These are phyloP conservation scores for Saccostrea echinata DNA, from an alignment of 1,140 invertebrate genomes.

Conservation along the genomic window DNA sequence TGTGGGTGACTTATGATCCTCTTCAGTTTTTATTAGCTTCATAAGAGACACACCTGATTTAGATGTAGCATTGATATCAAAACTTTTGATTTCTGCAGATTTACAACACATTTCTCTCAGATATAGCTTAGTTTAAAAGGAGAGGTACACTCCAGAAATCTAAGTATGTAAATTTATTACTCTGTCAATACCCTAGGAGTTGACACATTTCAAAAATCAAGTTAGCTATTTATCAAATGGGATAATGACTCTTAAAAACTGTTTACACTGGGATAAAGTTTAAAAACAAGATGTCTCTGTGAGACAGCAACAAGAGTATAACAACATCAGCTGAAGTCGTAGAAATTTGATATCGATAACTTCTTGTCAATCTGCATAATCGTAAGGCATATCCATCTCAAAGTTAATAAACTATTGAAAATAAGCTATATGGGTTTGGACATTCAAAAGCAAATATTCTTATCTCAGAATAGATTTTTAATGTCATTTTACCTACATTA, in stretches of 20 bases:
- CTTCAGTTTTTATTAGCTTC: constrained; percentile 13
- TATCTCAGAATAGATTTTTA: too few species aligned
- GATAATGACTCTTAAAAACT: not conserved
- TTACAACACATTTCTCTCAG: not conserved
- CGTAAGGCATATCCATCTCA: too few species aligned
- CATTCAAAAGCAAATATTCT: too few species aligned
- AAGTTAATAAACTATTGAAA: too few species aligned
- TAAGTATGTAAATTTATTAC: constrained; percentile 7
- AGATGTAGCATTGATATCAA: not conserved
- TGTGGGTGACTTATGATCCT: not conserved
- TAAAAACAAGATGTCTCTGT: not conserved
- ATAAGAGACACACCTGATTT: not conserved
- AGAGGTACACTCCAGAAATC: not conserved
- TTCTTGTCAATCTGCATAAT: too few species aligned
- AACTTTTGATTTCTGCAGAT: not conserved
- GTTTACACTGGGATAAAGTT: constrained; percentile 6
- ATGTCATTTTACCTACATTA: too few species aligned
- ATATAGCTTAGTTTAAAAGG: not conserved
- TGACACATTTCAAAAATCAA: constrained; percentile 30
- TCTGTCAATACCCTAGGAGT: not conserved
- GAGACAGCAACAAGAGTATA: not conserved
- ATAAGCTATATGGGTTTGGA: too few species aligned
- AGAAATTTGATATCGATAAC: too few species aligned
- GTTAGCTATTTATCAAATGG: constrained; percentile 19
- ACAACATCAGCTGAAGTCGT: too few species aligned